Evolutionary conservation across 1,140 invertebrate genomes (phyloP), one percentile per base, ranked within the genome.

Genomic region (Drosophila micromelanica): DNA sequence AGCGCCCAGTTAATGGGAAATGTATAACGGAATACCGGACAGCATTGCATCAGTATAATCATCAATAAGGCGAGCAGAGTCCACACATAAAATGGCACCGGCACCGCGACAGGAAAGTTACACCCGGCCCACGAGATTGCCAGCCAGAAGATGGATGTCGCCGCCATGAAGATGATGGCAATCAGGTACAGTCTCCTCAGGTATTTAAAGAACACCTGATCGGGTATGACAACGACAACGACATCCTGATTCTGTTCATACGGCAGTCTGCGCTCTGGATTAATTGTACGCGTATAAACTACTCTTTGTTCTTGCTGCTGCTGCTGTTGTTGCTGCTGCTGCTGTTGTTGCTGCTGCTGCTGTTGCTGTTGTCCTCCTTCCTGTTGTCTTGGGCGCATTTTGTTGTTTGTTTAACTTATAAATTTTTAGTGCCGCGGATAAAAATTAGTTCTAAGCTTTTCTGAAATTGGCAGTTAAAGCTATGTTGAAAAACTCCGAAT

Each of bases 71-170:
- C 37, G 12, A 59, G 1, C 0, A 69, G 1, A 1, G 69, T 2
- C 77, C 77, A 80, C 0, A 65, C 32, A 20, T 13, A 51, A 0
- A 7, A 9, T 0, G 67, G 73, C 9, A 78, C 42, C 1, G 27
- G 37, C 30, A 40, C 27, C 13, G 4, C 32, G n/a, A 35, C 1
- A 4, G 1, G 2, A 5, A 46, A 17, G 7, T 8, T 1, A 0
- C 23, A 7, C 1, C 40, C 3, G 1, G 8, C 0, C 0, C 2
- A 9, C n/a, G 73, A 49, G 0, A 73, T 5, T 1, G 17, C 17
- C 3, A 56, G 2, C 37, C 63, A 82, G 4, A 2, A 0, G 7
- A 20, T 1, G 5, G 37, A 38, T 17, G 37, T 13, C 35, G 27
- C 3, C 5, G 45, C 5, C 2, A 80, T 54, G 2, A 45, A 67